Evolutionary conservation across 2,888 invertebrate species (phyloP).

Genomic region (Myopa testacea): DNA sequence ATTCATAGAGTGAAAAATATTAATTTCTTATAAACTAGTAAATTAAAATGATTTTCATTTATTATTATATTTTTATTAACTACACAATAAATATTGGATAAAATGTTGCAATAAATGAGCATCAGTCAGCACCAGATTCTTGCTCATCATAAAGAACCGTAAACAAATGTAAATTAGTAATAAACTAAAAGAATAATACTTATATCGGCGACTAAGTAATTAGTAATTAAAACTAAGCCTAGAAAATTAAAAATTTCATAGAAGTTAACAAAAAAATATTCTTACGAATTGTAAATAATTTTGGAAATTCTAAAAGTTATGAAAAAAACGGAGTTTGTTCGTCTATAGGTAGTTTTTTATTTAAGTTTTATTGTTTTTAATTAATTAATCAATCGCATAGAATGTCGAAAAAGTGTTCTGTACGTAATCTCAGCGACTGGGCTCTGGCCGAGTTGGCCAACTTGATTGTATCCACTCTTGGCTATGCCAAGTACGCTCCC

Average conservation of each 20-base stretch:
- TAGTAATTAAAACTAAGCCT: no score
- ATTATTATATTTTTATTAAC: no score
- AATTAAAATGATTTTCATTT: no score
- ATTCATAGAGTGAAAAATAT: neutral
- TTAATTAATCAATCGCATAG: neutral
- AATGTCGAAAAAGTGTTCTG: conserved; percentile 77
- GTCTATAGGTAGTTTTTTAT: neutral
- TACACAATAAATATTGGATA: no score
- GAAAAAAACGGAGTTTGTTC: no score
- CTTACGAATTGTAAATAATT: neutral
- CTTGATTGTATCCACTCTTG: conserved; percentile 73
- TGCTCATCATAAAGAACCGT: no score
- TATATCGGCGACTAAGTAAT: no score
- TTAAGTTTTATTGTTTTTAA: neutral
- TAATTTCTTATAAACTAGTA: neutral
- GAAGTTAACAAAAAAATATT: no score
- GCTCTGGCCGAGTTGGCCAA: conserved; percentile 74
- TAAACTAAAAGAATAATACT: no score
- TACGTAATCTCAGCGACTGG: conserved; percentile 73
- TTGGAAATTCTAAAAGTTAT: neutral
- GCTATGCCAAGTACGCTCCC: conserved; percentile 70
- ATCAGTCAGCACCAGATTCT: no score
- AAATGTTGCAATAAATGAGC: neutral
- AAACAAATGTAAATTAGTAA: no score
- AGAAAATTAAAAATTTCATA: no score